Evolutionary conservation across 2,888 invertebrate species (phyloP), one percentile per base, ranked within the genome.

Genomic region (Hypsopygia costalis): DNA sequence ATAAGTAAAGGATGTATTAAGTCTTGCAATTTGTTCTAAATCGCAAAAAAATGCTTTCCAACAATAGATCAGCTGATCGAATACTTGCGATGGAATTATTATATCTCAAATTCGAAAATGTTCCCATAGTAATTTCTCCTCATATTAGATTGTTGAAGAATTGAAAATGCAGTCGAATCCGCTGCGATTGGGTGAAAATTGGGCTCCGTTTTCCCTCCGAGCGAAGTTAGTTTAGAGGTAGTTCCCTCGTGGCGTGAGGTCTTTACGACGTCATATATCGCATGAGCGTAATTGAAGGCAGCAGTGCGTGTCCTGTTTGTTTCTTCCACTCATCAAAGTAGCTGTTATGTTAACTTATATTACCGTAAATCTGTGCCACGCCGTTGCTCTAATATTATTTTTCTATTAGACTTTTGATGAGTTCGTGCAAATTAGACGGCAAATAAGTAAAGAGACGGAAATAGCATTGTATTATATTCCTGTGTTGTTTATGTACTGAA

Each of bases 221-320:
- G 11, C 9, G 27, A 25, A 7, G 8, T 11, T 6, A 25, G 21
- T 34, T 20, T 20, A 1, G n/a, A n/a, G n/a, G n/a, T n/a, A n/a
- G 9, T 36, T 10, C 29, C 30, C 10, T 5, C 20, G 29, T 30
- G 16, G 12, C 21, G 36, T 29, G 35, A 44, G 49, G 51, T 54
- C 56, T 69, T 70, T 73, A 72, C 62, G 65, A 59, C 56, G 52
- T 57, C 56, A 50, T 64, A 62, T 66, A 66, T 58, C 52, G 62
- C 56, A 57, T 49, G 51, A 44, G 50, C 51, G 59, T 73, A 70
- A 72, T 70, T 70, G 69, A 65, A 65, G 40, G 51, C 67, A 73
- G 50, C 72, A 63, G 67, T 54, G 68, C 76, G 65, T 70, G 62
- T 51, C 63, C 58, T 65, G 58, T 65, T 67, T 67, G 56, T 63